These are phyloP conservation scores for Psilopsiagon aymara DNA, from an alignment of 2,113 vertebrate genomes.

Conservation along the genomic window DNA sequence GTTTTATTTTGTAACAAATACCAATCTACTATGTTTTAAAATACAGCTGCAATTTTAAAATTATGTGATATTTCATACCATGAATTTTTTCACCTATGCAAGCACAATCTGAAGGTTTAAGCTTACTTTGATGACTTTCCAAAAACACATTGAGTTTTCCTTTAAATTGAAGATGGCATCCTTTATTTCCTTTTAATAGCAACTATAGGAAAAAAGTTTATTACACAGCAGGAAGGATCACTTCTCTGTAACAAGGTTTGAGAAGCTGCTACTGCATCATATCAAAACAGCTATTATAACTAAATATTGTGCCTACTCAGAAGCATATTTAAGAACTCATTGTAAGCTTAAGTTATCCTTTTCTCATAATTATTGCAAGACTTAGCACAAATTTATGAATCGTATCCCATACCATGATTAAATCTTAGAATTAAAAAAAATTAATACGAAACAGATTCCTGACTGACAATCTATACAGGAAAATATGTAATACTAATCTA, in stretches of 20 bases:
- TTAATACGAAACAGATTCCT: background rate
- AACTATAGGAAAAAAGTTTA: background rate
- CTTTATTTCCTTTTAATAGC: conserved; percentile 30
- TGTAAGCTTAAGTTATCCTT: background rate
- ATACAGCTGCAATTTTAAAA: background rate
- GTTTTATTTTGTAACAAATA: background rate
- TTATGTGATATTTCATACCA: background rate
- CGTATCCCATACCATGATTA: background rate
- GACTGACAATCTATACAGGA: background rate
- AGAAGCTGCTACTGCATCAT: conserved; percentile 13
- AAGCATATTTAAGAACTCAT: background rate
- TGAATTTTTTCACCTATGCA: rapidly evolving
- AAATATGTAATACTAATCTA: background rate
- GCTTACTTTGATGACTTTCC: background rate
- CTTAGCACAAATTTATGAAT: background rate
- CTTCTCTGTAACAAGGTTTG: background rate
- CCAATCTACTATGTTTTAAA: background rate
- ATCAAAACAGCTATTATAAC: conserved; percentile 21
- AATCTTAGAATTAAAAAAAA: background rate
- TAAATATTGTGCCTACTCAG: background rate
- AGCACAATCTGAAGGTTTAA: background rate
- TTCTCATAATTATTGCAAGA: background rate
- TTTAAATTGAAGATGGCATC: background rate
- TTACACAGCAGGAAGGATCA: background rate
- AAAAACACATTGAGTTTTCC: background rate